Conservation (phyloP, 2,797 vertebrate genomes). For the Cercopithecus diana region DNA sequence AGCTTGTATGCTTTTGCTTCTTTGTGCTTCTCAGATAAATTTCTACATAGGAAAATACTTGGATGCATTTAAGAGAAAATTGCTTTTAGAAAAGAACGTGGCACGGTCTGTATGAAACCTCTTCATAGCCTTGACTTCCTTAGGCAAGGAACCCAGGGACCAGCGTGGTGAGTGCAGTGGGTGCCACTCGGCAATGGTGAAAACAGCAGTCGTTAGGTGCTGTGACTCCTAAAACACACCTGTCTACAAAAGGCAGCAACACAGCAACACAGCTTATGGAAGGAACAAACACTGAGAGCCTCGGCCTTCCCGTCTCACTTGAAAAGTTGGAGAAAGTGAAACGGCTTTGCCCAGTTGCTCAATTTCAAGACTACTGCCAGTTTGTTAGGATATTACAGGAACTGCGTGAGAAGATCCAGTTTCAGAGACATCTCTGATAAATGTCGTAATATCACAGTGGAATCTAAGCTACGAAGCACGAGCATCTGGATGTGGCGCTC, state of each 20-base stretch:
- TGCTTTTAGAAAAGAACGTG: background rate
- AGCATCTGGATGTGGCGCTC: background rate
- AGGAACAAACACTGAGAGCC: fast-evolving
- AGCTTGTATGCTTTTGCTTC: background rate
- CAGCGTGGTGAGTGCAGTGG: fast-evolving
- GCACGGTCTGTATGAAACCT: fast-evolving
- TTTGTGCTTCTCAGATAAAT: background rate
- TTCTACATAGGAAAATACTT: fast-evolving
- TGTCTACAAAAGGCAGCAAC: background rate
- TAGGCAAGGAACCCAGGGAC: background rate
- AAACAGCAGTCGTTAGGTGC: fast-evolving
- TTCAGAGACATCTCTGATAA: background rate
- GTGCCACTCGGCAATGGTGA: fast-evolving
- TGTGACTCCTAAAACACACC: too few species aligned
- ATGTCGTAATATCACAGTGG: fast-evolving
- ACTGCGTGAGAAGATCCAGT: fast-evolving
- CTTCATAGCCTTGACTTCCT: background rate
- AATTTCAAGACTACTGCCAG: background rate
- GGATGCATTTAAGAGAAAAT: fast-evolving
- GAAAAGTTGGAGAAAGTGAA: too few species aligned
- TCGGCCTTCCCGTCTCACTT: fast-evolving
- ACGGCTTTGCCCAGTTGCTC: fast-evolving
- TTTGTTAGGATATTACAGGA: fast-evolving
- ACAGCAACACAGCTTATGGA: fast-evolving
- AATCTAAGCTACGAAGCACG: fast-evolving